Percentiles rank a stretch among this genome's conserved stretches.
Evolutionary conservation across 2,113 vertebrate genomes (phyloP).

Genomic region (Pelodiscus sinensis): DNA sequence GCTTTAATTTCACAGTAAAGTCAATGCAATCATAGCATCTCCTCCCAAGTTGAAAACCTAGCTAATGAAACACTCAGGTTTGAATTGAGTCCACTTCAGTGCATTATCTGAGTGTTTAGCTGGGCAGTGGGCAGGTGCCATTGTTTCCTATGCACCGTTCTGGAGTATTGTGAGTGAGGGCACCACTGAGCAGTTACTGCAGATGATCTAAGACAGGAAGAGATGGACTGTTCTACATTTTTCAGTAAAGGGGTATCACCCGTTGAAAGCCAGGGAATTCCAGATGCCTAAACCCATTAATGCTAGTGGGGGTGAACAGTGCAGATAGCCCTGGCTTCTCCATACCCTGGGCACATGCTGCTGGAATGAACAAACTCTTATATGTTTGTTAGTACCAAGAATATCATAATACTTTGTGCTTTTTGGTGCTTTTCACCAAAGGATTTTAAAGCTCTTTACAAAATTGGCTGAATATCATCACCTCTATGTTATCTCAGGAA

Average conservation of each 20-base stretch:
- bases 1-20: conserved; percentile 55
- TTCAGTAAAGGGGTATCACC: accelerated
- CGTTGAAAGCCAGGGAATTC: not conserved
- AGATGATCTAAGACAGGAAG: accelerated
- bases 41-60: conserved; percentile 36
- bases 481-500: not conserved
- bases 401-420: not conserved
- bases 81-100: not conserved
- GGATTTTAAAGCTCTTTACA: not conserved
- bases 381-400: not conserved
- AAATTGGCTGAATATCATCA: not conserved
- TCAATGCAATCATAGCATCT: conserved; percentile 5
- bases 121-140: not conserved
- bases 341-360: not conserved
- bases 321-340: not conserved
- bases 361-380: not conserved
- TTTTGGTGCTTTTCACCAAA: not conserved
- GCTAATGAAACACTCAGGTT: conserved; percentile 29
- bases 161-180: accelerated
- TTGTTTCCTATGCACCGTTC: not conserved
- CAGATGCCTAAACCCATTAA: not conserved
- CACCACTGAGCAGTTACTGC: not conserved
- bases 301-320: not conserved
- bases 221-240: not conserved
- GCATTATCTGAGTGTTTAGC: accelerated